Conservation (phyloP, 2,113 vertebrate species). For the Uria lomvia region DNA sequence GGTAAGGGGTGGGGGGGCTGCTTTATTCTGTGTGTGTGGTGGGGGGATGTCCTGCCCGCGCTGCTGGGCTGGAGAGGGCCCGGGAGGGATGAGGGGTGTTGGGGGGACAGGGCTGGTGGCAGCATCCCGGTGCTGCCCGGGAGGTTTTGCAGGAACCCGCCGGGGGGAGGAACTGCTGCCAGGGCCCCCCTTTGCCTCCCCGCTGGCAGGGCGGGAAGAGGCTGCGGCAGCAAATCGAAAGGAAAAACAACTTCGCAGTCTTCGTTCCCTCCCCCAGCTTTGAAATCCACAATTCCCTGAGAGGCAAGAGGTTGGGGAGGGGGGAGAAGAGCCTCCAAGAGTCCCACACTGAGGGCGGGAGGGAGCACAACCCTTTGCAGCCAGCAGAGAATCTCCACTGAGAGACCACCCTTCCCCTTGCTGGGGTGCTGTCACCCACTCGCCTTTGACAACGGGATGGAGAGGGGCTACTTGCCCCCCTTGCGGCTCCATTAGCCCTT, state of each 20-base stretch:
- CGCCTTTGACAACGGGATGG: accelerated
- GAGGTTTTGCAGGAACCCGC: neutral
- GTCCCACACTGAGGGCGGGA: neutral
- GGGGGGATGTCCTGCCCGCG: neutral
- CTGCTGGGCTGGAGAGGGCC: neutral
- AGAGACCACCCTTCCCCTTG: neutral
- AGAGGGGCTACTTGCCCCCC: neutral
- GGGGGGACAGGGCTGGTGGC: too few relatives aligned
- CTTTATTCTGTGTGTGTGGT: neutral
- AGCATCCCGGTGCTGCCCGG: too few relatives aligned
- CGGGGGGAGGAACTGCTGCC: accelerated
- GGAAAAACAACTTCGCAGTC: neutral
- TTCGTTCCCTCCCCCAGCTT: neutral
- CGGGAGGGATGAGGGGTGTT: too few relatives aligned
- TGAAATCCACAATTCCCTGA: neutral
- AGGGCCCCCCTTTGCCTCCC: too few relatives aligned
- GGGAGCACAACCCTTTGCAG: neutral
- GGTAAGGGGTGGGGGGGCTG: neutral
- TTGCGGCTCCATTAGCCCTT: neutral
- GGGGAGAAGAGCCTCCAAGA: neutral
- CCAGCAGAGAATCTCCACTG: neutral
- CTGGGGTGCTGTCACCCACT: neutral
- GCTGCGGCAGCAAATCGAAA: neutral
- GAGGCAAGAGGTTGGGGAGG: neutral
- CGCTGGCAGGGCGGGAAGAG: neutral